Base-by-base conservation (phyloP, 2,113 vertebrate genomes). In the Acanthisitta chloris region DNA sequence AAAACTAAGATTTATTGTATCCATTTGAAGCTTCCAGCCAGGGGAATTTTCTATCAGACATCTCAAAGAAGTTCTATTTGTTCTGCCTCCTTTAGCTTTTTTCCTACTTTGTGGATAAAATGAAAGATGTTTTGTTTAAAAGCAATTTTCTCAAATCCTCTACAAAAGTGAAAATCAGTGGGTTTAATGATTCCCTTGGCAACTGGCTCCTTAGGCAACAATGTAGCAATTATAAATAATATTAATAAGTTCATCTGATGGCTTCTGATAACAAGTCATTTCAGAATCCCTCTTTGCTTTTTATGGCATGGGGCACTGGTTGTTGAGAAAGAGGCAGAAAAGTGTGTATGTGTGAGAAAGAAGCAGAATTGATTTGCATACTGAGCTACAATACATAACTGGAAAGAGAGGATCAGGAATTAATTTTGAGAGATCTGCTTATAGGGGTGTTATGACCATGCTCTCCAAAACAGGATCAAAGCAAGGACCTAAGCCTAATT, bases 61-160 rank as follows among this genome's bases (percentile, higher is more conserved):
- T 97, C 90, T 96, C 95, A 93, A 52, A 97, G 89, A 95, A 97
- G 87, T 96, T 96, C 90, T 96, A 96, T 98, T 98, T 98, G 92
- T 98, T 98, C 97, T 98, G 95, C 96, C 95, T 97, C 88, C 82
- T 98, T 98, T 96, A 97, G 91, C 65, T 72, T 94, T 97, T 96
- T 96, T 91, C 36, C 72, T 94, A 82, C 65, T 94, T 96, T 96
- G 82, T 95, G 93, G 86, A 81, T 97, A 97, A 96, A 98, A 98
- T 96, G 88, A 97, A 98, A 97, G 55, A 86, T 26, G 1, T 82
- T 96, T 92, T 86, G 86, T 94, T 96, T 94, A 96, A 96, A 94
- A 95, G 94, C 84, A 91, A 95, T 97, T 97, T 96, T 97, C 88
- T 95, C 90, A 97, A 97, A 97, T 97, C 90, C 82, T 96, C 94